A percentile compares a stretch with the other conserved stretches of the same genome.
Evolutionary conservation across 2,888 invertebrate genomes (phyloP).

Genomic region (Ashinkailepas kermadecensis): DNA sequence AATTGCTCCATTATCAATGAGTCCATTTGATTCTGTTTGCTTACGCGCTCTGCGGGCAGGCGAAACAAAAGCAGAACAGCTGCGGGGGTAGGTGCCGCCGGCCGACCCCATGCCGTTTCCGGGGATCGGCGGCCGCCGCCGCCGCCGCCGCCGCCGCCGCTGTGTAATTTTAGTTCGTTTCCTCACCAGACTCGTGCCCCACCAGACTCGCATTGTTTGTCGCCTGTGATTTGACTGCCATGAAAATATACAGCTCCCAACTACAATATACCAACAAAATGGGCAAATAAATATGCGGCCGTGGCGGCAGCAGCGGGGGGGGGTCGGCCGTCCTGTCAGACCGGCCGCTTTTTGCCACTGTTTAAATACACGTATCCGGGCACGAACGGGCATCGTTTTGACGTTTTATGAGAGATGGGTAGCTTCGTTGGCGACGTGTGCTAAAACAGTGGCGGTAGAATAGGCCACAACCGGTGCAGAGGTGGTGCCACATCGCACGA

Average conservation of each 20-base stretch:
- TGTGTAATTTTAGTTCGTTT: not conserved
- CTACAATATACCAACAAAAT: constrained; percentile 16
- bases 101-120: not conserved
- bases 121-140: not conserved
- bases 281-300: not conserved
- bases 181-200: not conserved
- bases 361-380: not conserved
- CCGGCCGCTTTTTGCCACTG: not conserved
- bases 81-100: not conserved
- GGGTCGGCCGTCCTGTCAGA: not conserved
- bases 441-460: not conserved
- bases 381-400: not conserved
- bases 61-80: not conserved
- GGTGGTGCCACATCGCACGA: too few species aligned
- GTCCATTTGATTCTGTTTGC: constrained; percentile 12
- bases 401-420: not conserved
- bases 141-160: not conserved
- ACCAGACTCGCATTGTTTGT: not conserved
- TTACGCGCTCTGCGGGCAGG: not conserved
- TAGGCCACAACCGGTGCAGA: not conserved
- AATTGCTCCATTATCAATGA: not conserved
- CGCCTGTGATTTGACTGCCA: constrained; percentile 2
- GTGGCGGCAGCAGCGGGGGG: not conserved
- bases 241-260: constrained; percentile 9
- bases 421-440: not conserved